These are phyloP conservation scores for Monomorium pharaonis DNA, from an alignment of 1,140 invertebrate species.

Conservation along the genomic window DNA sequence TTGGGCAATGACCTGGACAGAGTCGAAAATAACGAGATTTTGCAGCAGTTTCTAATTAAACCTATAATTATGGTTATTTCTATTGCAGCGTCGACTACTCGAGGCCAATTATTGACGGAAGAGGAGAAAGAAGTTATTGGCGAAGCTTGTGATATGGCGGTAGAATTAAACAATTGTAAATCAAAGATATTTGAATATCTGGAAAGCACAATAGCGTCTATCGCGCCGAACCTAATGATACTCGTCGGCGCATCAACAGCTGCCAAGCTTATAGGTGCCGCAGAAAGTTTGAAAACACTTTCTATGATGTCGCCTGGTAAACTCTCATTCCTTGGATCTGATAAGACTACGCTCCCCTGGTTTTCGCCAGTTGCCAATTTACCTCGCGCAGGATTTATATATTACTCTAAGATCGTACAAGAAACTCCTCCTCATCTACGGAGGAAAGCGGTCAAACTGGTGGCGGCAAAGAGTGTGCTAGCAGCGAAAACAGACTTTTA, in stretches of 20 bases:
- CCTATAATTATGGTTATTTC: constrained; percentile 99
- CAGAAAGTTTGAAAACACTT: constrained; percentile 97
- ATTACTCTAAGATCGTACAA: constrained; percentile 97
- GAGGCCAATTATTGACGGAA: constrained; percentile 94
- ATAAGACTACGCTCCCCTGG: constrained; percentile 96
- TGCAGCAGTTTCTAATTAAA: constrained; percentile 97
- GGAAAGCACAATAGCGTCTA: constrained; percentile 99
- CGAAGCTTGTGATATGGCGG: constrained; percentile 99
- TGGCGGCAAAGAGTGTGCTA: constrained; percentile 96
- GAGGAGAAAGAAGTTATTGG: constrained; percentile 94
- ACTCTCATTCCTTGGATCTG: constrained; percentile 95
- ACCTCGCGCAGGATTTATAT: constrained; percentile 98
- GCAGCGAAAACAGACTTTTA: constrained; percentile 98
- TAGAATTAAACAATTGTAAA: constrained; percentile 96
- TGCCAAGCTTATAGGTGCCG: constrained; percentile 98
- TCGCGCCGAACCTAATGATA: constrained; percentile 98
- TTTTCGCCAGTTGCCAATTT: constrained; percentile 96
- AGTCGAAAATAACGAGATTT: constrained; percentile 97
- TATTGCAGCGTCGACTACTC: constrained; percentile 99
- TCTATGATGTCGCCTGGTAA: constrained; percentile 99
- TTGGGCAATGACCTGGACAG: constrained; percentile 98
- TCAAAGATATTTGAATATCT: constrained; percentile 98
- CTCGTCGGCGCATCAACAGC: constrained; percentile 99
- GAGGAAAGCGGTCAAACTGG: constrained; percentile 96
- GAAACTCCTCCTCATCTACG: constrained; percentile 96